Percentiles rank a stretch among this genome's conserved stretches.
phyloP scores from a whole-genome alignment of 2,888 invertebrate genomes.

The Aphodius granarius region DNA sequence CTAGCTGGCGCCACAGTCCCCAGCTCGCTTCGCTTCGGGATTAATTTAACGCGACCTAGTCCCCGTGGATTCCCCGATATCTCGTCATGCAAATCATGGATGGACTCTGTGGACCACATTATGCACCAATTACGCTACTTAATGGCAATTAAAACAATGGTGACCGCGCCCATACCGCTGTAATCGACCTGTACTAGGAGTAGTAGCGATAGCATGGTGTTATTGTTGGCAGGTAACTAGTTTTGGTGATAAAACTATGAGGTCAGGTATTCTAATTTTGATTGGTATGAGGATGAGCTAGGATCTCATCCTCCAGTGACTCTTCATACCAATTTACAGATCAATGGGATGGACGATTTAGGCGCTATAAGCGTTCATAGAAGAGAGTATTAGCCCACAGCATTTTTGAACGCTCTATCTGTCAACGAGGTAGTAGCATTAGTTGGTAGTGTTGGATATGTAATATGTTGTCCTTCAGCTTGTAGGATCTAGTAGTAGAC shows the following conservation, averaged over 20 bases:
- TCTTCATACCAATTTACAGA: no score
- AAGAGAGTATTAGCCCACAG: no score
- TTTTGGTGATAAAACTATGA: background rate
- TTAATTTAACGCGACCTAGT: constrained; percentile 2
- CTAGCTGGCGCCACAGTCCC: background rate
- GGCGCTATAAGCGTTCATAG: no score
- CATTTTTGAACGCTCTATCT: no score
- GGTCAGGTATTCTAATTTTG: no score
- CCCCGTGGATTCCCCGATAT: background rate
- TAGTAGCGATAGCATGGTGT: background rate
- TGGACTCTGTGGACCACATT: background rate
- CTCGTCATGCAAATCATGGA: constrained; percentile 13
- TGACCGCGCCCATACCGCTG: background rate
- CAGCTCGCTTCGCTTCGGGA: background rate
- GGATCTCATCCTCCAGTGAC: no score
- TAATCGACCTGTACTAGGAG: background rate
- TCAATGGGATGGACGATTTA: no score
- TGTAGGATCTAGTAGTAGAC: background rate
- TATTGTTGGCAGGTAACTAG: background rate
- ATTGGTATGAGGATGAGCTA: no score
- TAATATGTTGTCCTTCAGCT: background rate
- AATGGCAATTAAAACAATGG: constrained; percentile 9
- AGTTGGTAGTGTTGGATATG: no score
- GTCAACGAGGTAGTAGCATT: no score
- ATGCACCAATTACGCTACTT: constrained; percentile 1